Evolutionary conservation across 2,888 invertebrate genomes (phyloP).

Genomic region (Drosophila macrospina): DNA sequence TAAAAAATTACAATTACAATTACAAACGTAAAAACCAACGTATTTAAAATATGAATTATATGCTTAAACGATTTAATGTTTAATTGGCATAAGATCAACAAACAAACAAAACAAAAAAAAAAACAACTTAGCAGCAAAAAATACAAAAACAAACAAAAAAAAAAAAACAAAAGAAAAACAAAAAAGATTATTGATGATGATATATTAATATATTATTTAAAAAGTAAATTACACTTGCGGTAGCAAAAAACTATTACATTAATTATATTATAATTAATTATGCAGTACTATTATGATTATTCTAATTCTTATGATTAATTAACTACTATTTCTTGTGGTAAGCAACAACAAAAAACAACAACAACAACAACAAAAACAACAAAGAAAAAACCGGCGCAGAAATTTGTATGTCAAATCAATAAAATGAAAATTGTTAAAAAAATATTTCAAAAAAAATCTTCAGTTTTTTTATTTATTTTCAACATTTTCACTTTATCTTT

Average conservation of each 20-base stretch:
- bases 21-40: conserved; percentile 35
- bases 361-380: conserved; percentile 54
- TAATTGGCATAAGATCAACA: conserved; percentile 67
- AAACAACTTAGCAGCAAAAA: conserved; percentile 29
- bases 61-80: conserved; percentile 73
- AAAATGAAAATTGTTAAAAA: conserved; percentile 79
- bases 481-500: conserved; percentile 25
- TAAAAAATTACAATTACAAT: conserved; percentile 21
- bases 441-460: conserved; percentile 45
- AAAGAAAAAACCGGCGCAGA: conserved; percentile 71
- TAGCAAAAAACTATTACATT: conserved; percentile 80
- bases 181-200: conserved; percentile 52
- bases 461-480: conserved; percentile 41
- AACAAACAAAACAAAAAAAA: conserved; percentile 29
- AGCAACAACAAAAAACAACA: conserved; percentile 57
- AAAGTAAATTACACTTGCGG: conserved; percentile 69
- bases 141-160: conserved; percentile 28
- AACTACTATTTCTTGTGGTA: conserved; percentile 74
- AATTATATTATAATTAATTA: conserved; percentile 75
- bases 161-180: conserved; percentile 9
- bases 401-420: conserved; percentile 81
- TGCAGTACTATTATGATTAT: conserved; percentile 79
- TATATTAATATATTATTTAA: conserved; percentile 68
- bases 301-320: conserved; percentile 80
- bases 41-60: conserved; percentile 58